These are phyloP conservation scores for Synanthedon myopaeformis DNA, from an alignment of 2,888 invertebrate species.

Conservation along the genomic window DNA sequence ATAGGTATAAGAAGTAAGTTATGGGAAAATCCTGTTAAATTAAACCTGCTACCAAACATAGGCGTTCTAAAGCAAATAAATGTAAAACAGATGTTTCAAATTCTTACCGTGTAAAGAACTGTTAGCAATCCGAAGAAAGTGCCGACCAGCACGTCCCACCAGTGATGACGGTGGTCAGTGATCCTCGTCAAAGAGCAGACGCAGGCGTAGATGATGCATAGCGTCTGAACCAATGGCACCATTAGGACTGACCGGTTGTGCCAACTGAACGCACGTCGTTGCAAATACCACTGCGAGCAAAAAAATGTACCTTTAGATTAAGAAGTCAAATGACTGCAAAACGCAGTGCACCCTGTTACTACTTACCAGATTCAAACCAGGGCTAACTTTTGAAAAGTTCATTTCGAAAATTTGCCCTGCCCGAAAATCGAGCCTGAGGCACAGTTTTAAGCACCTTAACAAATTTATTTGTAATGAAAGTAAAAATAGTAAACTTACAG, in stretches of 20 bases:
- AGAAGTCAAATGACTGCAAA: not conserved
- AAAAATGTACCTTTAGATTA: no score
- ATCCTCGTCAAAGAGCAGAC: slow-evolving; percentile 77
- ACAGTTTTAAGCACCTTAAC: no score
- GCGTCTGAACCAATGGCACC: slow-evolving; percentile 73
- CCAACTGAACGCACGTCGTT: slow-evolving; percentile 65
- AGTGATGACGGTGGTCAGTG: slow-evolving; percentile 81
- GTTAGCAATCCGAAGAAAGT: slow-evolving; percentile 68
- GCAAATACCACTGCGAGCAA: slow-evolving; percentile 74
- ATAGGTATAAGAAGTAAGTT: no score
- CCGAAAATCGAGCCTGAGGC: no score
- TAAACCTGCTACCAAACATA: no score
- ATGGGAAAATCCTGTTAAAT: no score
- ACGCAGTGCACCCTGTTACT: no score
- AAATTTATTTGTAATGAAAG: not conserved
- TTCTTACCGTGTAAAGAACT: slow-evolving; percentile 70
- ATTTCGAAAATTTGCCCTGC: no score
- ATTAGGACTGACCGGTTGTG: slow-evolving; percentile 60
- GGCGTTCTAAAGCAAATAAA: no score
- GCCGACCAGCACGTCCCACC: slow-evolving; percentile 83
- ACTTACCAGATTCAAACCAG: no score
- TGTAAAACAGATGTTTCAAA: no score
- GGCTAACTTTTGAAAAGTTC: no score
- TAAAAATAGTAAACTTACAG: slow-evolving; percentile 52
- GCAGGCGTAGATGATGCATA: slow-evolving; percentile 73